phyloP scores from a whole-genome alignment of 2,888 invertebrate species.

The Strigamia transsilvanica region DNA sequence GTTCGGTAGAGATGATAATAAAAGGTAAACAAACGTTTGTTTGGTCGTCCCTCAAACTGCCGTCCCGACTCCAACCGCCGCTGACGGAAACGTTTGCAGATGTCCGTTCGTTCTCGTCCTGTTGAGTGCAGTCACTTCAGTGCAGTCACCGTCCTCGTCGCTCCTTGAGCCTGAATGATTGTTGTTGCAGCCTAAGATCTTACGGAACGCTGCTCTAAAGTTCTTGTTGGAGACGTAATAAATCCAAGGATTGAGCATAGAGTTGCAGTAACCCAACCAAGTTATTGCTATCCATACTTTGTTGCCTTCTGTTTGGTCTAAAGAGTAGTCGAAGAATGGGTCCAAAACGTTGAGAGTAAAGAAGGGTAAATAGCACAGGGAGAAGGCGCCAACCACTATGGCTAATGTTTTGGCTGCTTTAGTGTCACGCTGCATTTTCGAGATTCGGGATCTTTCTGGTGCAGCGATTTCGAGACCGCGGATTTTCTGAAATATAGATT shows the following conservation, averaged over 20 bases:
- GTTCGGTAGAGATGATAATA: background rate
- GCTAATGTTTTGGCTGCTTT: conserved; percentile 96
- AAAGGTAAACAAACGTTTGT: conserved; percentile 20
- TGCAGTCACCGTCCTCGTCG: conserved; percentile 19
- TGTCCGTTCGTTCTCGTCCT: conserved; percentile 46
- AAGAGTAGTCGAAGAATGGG: conserved; percentile 88
- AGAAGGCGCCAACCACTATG: conserved; percentile 96
- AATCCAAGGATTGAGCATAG: conserved; percentile 93
- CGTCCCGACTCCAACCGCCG: conserved; percentile 2
- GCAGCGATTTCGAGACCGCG: conserved; percentile 50
- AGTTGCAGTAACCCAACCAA: conserved; percentile 98
- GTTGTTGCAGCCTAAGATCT: conserved; percentile 78
- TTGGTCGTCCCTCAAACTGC: conserved; percentile 13
- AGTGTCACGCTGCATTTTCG: conserved; percentile 80
- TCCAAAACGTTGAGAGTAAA: conserved; percentile 92
- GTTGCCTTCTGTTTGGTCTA: conserved; percentile 72
- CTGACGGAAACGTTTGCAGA: background rate
- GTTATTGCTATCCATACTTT: conserved; percentile 86
- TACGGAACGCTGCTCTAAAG: conserved; percentile 92
- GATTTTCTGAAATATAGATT: conserved; percentile 5
- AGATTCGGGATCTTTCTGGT: conserved; percentile 63
- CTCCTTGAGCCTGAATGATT: conserved; percentile 37
- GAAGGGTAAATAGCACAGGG: conserved; percentile 96
- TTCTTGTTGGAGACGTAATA: conserved; percentile 95
- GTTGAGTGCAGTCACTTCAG: conserved; percentile 50